These are phyloP conservation scores for Dasysyrphus albostriatus DNA, from an alignment of 2,888 invertebrate genomes.

Conservation along the genomic window DNA sequence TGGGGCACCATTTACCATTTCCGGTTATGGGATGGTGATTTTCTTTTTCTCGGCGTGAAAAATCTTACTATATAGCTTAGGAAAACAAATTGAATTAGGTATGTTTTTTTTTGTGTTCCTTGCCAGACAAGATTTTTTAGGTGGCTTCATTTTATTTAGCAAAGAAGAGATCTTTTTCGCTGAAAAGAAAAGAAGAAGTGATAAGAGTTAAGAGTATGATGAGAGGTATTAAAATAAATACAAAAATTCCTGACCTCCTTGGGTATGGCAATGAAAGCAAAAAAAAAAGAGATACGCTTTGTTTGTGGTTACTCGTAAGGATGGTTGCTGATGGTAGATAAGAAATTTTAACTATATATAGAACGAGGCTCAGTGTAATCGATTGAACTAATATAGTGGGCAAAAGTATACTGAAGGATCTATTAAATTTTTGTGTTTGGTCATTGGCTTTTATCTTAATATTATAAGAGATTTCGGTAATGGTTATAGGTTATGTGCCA, in stretches of 20 bases:
- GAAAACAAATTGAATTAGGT: slow-evolving; percentile 67
- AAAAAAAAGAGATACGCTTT: background rate
- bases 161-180: background rate
- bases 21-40: slow-evolving; percentile 47
- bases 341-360: background rate
- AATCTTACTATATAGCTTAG: slow-evolving; percentile 28
- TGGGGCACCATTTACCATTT: slow-evolving; percentile 44
- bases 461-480: background rate
- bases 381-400: slow-evolving; percentile 11
- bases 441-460: slow-evolving; percentile 38
- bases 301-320: slow-evolving; percentile 20
- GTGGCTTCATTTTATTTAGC: background rate
- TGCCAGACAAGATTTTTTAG: background rate
- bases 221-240: slow-evolving; percentile 9
- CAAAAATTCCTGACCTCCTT: slow-evolving; percentile 24
- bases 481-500: slow-evolving; percentile 12
- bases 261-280: background rate
- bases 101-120: background rate
- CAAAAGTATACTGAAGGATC: slow-evolving; percentile 7
- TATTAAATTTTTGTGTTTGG: slow-evolving; percentile 19
- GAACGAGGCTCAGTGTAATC: slow-evolving; percentile 7
- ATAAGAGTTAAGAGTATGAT: slow-evolving; percentile 9
- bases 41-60: slow-evolving; percentile 39
- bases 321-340: background rate
- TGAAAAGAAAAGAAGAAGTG: slow-evolving; percentile 1